A percentile compares a stretch with the other conserved stretches of the same genome.
Conservation (phyloP, 2,113 vertebrate genomes). For the Pandion haliaetus region DNA sequence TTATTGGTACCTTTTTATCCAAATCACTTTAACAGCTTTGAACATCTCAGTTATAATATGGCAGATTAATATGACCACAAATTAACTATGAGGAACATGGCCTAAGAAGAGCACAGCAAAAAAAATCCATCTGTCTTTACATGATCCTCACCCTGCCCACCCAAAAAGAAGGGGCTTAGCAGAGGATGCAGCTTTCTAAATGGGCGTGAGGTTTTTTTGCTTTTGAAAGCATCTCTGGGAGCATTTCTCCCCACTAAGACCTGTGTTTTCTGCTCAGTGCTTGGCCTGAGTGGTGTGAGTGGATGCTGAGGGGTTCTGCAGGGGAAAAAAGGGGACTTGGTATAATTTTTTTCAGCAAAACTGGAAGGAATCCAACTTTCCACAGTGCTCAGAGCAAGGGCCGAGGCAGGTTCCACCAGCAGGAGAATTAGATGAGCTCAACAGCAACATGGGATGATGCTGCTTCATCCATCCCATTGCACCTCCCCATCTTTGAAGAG, state of each 20-base stretch:
- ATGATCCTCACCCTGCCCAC: neutral
- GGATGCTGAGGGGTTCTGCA: neutral
- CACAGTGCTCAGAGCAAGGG: neutral
- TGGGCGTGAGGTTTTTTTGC: neutral
- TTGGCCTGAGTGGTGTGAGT: neutral
- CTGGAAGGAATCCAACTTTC: neutral
- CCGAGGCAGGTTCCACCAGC: neutral
- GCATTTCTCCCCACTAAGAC: neutral
- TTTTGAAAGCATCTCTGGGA: neutral
- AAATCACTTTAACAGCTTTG: conserved; percentile 37
- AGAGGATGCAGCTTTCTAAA: neutral
- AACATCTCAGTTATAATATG: neutral
- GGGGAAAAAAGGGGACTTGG: neutral
- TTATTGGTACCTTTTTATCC: neutral
- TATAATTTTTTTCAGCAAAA: neutral
- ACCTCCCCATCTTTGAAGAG: neutral
- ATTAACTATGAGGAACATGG: neutral
- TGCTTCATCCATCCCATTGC: neutral
- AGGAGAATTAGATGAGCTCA: neutral
- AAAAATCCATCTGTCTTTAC: neutral
- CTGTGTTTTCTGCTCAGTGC: neutral
- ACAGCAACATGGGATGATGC: neutral
- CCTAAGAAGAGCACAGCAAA: neutral
- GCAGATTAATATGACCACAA: neutral
- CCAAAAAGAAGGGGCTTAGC: neutral